Conservation (phyloP, 2,888 invertebrate genomes). For the Pemphredon lugubris region DNA sequence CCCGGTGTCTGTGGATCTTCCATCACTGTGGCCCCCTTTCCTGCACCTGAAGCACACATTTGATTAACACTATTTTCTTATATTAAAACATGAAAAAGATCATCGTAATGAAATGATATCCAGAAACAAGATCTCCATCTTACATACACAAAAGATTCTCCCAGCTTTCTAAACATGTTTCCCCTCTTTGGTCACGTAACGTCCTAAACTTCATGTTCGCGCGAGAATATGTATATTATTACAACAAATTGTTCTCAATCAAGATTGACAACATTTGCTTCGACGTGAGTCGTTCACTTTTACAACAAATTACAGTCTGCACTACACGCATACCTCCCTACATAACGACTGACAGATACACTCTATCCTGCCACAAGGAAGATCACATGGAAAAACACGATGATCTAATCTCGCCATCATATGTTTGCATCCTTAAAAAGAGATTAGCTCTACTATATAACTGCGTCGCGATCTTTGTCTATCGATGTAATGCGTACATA, state of each 20-base stretch:
- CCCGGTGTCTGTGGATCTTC: slow-evolving; percentile 82
- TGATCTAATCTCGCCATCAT: neutral
- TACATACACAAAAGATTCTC: slow-evolving; percentile 15
- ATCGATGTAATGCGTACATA: slow-evolving; percentile 12
- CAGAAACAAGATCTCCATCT: neutral
- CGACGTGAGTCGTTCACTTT: neutral
- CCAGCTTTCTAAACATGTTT: slow-evolving; percentile 21
- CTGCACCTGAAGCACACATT: slow-evolving; percentile 63
- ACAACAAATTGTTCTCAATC: neutral
- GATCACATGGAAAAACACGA: neutral
- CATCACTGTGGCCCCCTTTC: slow-evolving; percentile 75
- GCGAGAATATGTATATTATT: neutral
- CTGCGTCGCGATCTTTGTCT: too few relatives aligned
- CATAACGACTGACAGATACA: neutral
- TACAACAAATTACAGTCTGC: neutral
- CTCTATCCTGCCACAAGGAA: neutral
- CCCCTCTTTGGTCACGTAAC: neutral
- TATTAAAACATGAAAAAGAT: neutral
- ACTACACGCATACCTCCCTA: neutral
- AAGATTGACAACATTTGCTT: neutral
- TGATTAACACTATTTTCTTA: neutral
- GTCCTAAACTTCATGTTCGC: slow-evolving; percentile 2
- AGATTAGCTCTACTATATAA: slow-evolving; percentile 12
- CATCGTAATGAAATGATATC: neutral
- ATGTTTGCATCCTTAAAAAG: slow-evolving; percentile 4